Percentiles rank a stretch among this genome's conserved stretches.
phyloP scores from a whole-genome alignment of 2,888 invertebrate genomes.

The Cylindroiulus punctatus region DNA sequence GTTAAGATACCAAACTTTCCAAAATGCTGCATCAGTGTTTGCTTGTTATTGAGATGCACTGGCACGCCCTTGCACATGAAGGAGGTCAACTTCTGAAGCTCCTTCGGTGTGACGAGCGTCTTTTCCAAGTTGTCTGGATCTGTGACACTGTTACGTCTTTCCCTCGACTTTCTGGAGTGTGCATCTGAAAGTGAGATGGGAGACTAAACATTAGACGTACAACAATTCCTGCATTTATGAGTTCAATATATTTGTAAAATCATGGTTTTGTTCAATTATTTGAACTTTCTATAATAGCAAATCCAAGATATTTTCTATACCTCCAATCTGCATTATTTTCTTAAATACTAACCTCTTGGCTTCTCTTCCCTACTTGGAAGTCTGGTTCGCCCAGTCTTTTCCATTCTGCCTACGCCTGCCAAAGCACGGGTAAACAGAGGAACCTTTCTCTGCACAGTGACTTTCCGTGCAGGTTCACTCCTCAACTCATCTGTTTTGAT shows the following conservation, averaged over 20 bases:
- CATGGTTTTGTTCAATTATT: no score
- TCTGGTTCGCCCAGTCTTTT: background rate
- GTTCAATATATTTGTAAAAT: no score
- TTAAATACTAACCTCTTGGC: background rate
- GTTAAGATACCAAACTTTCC: slow-evolving; percentile 77
- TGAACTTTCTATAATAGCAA: no score
- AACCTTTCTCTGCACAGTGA: background rate
- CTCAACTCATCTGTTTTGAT: background rate
- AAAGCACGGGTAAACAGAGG: background rate
- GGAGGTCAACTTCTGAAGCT: slow-evolving; percentile 58
- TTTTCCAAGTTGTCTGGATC: background rate
- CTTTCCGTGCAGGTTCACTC: background rate
- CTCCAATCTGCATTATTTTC: no score
- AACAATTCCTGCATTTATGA: no score
- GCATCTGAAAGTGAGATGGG: background rate
- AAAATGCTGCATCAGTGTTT: slow-evolving; percentile 64
- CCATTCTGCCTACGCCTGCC: background rate
- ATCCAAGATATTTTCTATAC: no score
- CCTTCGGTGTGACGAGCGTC: slow-evolving; percentile 48
- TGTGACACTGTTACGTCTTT: slow-evolving; percentile 23
- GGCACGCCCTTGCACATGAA: slow-evolving; percentile 65
- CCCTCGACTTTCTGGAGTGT: background rate
- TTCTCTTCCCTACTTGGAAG: background rate
- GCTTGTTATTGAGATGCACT: slow-evolving; percentile 62
- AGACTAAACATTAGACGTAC: no score